A percentile compares a stretch with the other conserved stretches of the same genome.
phyloP scores from a whole-genome alignment of 2,113 vertebrate genomes.

The Anhinga anhinga region DNA sequence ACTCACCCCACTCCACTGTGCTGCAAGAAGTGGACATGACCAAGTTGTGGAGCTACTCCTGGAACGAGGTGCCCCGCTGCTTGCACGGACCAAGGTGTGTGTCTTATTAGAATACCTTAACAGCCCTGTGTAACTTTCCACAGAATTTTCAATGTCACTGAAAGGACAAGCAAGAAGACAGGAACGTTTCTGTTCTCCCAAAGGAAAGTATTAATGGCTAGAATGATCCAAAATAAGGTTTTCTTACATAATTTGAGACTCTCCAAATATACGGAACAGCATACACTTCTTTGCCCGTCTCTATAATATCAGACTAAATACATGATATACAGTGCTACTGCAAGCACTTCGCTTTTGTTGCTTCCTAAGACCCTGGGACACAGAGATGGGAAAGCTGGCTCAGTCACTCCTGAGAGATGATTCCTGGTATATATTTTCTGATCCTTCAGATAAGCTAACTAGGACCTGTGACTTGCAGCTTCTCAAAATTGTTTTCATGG shows the following conservation, averaged over 20 bases:
- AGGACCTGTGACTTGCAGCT: background rate
- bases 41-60: slow-evolving; percentile 92
- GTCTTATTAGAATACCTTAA: background rate
- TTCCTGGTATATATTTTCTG: background rate
- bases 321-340: background rate
- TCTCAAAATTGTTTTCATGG: background rate
- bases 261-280: background rate
- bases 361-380: background rate
- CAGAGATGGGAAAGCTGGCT: background rate
- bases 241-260: background rate
- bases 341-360: background rate
- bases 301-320: background rate
- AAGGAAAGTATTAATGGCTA: background rate
- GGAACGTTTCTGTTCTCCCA: background rate
- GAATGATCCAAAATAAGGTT: background rate
- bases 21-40: slow-evolving; percentile 93
- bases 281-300: background rate
- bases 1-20: slow-evolving; percentile 94
- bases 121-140: background rate
- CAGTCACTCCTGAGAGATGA: background rate
- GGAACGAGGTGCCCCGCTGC: slow-evolving; percentile 91
- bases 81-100: slow-evolving; percentile 94
- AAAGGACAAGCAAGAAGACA: background rate
- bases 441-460: accelerated
- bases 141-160: background rate